Percentiles rank a stretch among this genome's conserved stretches.
Conservation (phyloP, 2,797 vertebrate species). For the Malacoctenus gilli region DNA sequence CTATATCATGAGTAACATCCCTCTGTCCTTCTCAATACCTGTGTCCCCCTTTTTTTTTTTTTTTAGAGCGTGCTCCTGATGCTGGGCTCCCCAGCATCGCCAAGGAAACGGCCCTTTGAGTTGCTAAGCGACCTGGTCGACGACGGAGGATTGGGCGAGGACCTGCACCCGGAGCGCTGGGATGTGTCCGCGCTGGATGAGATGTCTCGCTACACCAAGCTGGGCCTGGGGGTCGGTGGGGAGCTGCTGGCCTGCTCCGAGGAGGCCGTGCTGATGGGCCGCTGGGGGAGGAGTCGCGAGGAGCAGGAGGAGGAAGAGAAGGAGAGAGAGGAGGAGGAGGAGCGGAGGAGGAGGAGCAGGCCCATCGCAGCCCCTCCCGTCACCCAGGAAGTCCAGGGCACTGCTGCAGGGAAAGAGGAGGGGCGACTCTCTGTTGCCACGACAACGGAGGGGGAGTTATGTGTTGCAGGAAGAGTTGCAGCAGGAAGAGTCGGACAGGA, state of each 20-base stretch:
- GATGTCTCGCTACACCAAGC: constrained; percentile 79
- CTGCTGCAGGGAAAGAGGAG: constrained; percentile 13
- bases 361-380: not conserved
- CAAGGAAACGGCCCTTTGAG: constrained; percentile 80
- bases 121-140: constrained; percentile 82
- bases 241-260: constrained; percentile 74
- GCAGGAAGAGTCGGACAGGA: constrained; percentile 31
- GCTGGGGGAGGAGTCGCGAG: constrained; percentile 70
- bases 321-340: constrained; percentile 24
- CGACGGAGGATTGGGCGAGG: constrained; percentile 77
- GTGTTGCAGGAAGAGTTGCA: constrained; percentile 26
- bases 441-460: constrained; percentile 39
- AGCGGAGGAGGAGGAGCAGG: constrained; percentile 16
- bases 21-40: no score
- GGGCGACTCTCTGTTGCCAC: constrained; percentile 20
- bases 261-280: constrained; percentile 75
- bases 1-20: no score
- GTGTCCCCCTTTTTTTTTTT: no score
- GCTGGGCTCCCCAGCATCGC: constrained; percentile 78
- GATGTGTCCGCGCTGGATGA: constrained; percentile 81
- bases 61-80: constrained; percentile 77
- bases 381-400: constrained; percentile 45
- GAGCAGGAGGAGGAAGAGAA: constrained; percentile 48
- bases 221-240: constrained; percentile 71
- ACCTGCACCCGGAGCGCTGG: constrained; percentile 79